These are phyloP conservation scores for Palythoa grandiflora DNA, from an alignment of 92 coral and sea anemone genomes.

Conservation along the genomic window DNA sequence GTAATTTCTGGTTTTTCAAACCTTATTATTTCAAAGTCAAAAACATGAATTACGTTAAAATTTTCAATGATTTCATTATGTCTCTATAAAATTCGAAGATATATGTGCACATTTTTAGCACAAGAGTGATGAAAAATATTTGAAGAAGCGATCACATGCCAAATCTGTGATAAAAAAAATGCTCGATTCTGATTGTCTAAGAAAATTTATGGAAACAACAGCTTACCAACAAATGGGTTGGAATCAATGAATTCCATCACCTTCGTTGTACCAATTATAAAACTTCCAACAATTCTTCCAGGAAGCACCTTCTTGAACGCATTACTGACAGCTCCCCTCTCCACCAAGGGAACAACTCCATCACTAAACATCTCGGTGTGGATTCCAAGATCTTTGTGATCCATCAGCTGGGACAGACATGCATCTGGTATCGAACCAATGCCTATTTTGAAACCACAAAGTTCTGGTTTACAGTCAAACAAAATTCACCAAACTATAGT, in stretches of 20 bases:
- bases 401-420: conserved; percentile 72
- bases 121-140: too few species aligned
- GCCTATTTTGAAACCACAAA: conserved; percentile 41
- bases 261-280: conserved; percentile 91
- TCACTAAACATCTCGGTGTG: conserved; percentile 99
- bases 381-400: conserved; percentile 93
- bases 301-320: conserved; percentile 84
- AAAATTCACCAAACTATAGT: background rate
- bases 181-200: background rate
- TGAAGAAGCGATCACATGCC: too few species aligned
- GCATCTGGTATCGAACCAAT: conserved; percentile 96
- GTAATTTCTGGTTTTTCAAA: too few species aligned
- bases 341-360: conserved; percentile 88
- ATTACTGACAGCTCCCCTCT: conserved; percentile 92
- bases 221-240: conserved; percentile 96
- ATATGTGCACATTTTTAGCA: too few species aligned
- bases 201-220: background rate
- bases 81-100: too few species aligned
- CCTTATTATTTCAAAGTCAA: too few species aligned
- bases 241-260: conserved; percentile 92
- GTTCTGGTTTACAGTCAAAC: background rate
- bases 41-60: too few species aligned
- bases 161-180: too few species aligned
- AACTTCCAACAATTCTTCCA: conserved; percentile 91
- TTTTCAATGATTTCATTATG: too few species aligned